These are phyloP conservation scores for Chrysemys picta DNA, from an alignment of 2,113 vertebrate species.

Conservation along the genomic window DNA sequence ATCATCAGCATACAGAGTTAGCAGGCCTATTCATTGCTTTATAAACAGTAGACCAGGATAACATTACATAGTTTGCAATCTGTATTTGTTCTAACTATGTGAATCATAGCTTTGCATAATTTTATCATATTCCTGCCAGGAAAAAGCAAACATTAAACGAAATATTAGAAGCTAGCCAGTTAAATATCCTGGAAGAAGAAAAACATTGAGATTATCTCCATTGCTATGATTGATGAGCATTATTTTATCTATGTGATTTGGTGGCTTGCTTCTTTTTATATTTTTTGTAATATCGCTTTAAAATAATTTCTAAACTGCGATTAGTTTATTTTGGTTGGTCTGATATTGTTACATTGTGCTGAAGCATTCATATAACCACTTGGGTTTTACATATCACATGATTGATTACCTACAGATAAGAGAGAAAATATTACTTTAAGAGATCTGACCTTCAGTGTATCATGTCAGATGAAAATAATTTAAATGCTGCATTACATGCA, in stretches of 20 bases:
- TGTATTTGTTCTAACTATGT: constrained; percentile 66
- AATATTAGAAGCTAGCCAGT: constrained; percentile 63
- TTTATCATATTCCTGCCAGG: constrained; percentile 71
- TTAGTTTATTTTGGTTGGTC: constrained; percentile 44
- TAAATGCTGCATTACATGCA: constrained; percentile 45
- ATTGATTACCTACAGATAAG: constrained; percentile 64
- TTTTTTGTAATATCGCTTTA: neutral
- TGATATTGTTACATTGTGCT: constrained; percentile 20
- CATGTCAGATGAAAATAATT: constrained; percentile 44
- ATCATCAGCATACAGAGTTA: constrained; percentile 52
- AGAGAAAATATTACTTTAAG: constrained; percentile 56
- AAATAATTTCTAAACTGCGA: constrained; percentile 48
- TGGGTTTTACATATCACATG: constrained; percentile 30
- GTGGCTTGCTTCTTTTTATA: neutral
- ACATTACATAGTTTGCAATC: constrained; percentile 73
- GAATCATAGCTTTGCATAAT: constrained; percentile 75
- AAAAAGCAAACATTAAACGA: constrained; percentile 71
- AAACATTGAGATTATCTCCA: neutral
- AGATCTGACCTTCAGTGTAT: constrained; percentile 64
- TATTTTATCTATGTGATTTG: constrained; percentile 32
- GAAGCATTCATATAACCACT: constrained; percentile 18
- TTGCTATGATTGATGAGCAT: constrained; percentile 27
- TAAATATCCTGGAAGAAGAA: constrained; percentile 57
- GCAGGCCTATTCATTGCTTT: constrained; percentile 66
- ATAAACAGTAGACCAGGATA: constrained; percentile 65